phyloP scores from a whole-genome alignment of 2,113 vertebrate genomes.

The Nycticebus coucang region DNA sequence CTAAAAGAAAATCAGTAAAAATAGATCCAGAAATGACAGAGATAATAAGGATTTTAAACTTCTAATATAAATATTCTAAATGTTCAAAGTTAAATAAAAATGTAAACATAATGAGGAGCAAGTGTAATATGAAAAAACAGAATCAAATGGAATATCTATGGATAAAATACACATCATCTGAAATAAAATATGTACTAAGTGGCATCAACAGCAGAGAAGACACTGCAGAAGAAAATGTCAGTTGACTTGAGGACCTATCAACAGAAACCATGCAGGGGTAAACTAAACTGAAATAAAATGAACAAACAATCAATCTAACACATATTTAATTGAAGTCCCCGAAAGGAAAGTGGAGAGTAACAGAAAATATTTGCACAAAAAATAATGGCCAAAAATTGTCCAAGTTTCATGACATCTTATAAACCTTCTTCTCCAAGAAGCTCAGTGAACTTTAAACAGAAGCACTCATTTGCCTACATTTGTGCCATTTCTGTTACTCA shows the following conservation, averaged over 20 bases:
- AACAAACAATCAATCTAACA: neutral
- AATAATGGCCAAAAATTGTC: neutral
- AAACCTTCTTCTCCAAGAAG: neutral
- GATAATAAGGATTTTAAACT: neutral
- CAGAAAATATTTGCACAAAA: constrained; percentile 18
- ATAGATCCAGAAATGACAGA: neutral
- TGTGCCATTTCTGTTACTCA: too few relatives aligned
- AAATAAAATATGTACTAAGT: neutral
- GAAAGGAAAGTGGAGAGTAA: neutral
- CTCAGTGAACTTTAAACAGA: neutral
- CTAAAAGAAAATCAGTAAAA: constrained; percentile 7
- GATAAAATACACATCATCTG: neutral
- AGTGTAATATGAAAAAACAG: neutral
- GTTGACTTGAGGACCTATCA: neutral
- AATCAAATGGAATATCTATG: neutral
- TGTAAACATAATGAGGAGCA: neutral
- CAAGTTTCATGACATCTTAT: neutral
- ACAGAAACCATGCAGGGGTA: neutral
- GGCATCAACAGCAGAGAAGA: neutral
- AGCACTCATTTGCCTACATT: neutral
- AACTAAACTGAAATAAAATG: constrained; percentile 34
- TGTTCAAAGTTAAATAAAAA: constrained; percentile 23
- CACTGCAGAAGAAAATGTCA: neutral
- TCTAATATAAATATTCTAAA: constrained; percentile 4
- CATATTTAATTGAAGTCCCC: neutral